phyloP scores from a whole-genome alignment of 92 coral and sea anemone genomes.

The Desmophyllum pertusum region DNA sequence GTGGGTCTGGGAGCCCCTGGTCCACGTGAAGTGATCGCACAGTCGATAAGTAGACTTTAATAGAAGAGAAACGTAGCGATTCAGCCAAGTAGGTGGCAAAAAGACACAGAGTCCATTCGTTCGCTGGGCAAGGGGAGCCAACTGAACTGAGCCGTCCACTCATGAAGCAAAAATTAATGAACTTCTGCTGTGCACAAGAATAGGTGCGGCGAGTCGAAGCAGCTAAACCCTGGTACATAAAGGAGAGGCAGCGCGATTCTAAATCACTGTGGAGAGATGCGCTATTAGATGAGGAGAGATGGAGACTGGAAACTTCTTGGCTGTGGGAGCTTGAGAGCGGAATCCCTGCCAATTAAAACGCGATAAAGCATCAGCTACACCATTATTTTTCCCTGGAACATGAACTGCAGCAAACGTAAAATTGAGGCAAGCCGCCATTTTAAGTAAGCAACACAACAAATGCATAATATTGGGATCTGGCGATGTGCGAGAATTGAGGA shows the following conservation, averaged over 20 bases:
- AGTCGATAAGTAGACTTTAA: background rate
- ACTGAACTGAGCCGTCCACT: too few species aligned
- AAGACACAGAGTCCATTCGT: too few species aligned
- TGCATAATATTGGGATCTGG: conserved; percentile 19
- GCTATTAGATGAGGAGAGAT: conserved; percentile 3
- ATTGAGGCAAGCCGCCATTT: conserved; percentile 16
- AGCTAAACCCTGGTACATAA: conserved; percentile 1
- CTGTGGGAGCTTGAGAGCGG: background rate
- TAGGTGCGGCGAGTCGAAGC: conserved; percentile 2
- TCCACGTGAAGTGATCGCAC: conserved; percentile 19
- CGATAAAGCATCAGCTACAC: conserved; percentile 39
- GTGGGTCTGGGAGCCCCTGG: background rate
- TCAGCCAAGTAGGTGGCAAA: background rate
- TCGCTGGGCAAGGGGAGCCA: too few species aligned
- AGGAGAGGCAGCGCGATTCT: background rate
- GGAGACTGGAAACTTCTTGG: background rate
- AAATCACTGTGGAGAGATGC: background rate
- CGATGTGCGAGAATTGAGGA: conserved; percentile 33
- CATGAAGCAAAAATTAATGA: too few species aligned
- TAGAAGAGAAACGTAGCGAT: background rate
- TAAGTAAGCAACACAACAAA: conserved; percentile 36
- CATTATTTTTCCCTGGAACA: conserved; percentile 37
- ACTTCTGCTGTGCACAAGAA: conserved; percentile 9
- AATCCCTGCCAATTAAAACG: background rate
- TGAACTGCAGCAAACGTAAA: conserved; percentile 31